Base-by-base conservation (phyloP, 1,140 invertebrate genomes). In the Pseudomyrmex pallidus region DNA sequence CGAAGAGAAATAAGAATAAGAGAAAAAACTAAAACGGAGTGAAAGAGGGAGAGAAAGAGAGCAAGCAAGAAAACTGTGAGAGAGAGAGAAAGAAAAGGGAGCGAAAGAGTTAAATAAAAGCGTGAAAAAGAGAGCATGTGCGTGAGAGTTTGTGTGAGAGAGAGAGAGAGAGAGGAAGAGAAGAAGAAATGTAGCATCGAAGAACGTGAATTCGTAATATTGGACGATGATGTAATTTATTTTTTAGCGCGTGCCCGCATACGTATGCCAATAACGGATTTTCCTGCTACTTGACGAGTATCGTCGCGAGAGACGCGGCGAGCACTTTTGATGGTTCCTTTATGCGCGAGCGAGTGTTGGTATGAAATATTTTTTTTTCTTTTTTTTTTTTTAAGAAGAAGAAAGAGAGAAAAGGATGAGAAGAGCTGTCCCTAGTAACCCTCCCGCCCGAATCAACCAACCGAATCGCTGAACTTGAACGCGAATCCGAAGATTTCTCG, bases 311-410 rank as follows among this genome's bases (percentile, higher is more conserved):
- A 62, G 61, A 15, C 62, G 62, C 48, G 62, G 68, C 87, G 83
- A 3, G 87, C 90, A 84, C 84, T 88, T 92, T 91, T 78, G 85
- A 92, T 91, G 91, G 76, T 93, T 93, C 92, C 91, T 93, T 93
- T 89, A 89, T 84, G 70, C 76, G 85, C 84, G 90, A 87, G 76
- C 62, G 88, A 92, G 68, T 88, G 84, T 87, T 76, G 83, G 70
- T 76, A 87, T 83, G 83, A 89, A 54, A 35, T 35, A 7, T 35
- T 35, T 35, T 35, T 35, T 35, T 35, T 35, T 35, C 7, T 35
- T 35, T 35, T 35, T 35, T 35, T 35, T 35, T 35, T 85, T 82
- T 82, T 54, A 76, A 67, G 61, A 67, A 48, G 10, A 68, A 72
- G 9, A 59, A n/a, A 63, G 10, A 63, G 12, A 13, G 12, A 22